phyloP scores from a whole-genome alignment of 2,113 vertebrate species.

The Aplodontia rufa region DNA sequence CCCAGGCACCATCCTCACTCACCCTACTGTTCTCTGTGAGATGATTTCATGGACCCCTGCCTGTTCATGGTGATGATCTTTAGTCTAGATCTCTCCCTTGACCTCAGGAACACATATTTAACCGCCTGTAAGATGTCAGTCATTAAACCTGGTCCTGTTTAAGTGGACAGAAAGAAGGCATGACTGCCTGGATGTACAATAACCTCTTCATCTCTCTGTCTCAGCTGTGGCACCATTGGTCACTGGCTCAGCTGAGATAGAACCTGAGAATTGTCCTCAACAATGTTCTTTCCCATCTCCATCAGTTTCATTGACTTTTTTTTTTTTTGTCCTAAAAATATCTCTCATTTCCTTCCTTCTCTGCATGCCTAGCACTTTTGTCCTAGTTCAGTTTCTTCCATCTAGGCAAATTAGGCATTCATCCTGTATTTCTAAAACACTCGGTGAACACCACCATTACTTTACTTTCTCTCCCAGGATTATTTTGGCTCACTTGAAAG shows the following conservation, averaged over 20 bases:
- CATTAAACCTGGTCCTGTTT: background rate
- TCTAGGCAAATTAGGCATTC: fast-evolving
- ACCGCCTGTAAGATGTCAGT: background rate
- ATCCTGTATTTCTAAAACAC: background rate
- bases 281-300: background rate
- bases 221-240: background rate
- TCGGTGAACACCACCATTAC: background rate
- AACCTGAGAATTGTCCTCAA: background rate
- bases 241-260: background rate
- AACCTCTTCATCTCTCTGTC: background rate
- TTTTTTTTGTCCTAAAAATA: background rate
- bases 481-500: background rate
- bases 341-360: background rate
- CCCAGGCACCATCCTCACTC: background rate
- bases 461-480: background rate
- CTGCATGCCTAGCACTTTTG: background rate
- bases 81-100: background rate
- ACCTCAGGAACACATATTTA: background rate
- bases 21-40: no score
- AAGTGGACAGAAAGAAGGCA: background rate
- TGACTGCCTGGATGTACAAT: background rate
- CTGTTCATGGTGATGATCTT: background rate
- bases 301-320: background rate
- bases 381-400: background rate
- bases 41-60: background rate